Evolutionary conservation across 35 echinoderm and acorn worm genomes (phyloP), one percentile per base, ranked within the genome.

Genomic region (Hemicentrotus pulcherrimus): DNA sequence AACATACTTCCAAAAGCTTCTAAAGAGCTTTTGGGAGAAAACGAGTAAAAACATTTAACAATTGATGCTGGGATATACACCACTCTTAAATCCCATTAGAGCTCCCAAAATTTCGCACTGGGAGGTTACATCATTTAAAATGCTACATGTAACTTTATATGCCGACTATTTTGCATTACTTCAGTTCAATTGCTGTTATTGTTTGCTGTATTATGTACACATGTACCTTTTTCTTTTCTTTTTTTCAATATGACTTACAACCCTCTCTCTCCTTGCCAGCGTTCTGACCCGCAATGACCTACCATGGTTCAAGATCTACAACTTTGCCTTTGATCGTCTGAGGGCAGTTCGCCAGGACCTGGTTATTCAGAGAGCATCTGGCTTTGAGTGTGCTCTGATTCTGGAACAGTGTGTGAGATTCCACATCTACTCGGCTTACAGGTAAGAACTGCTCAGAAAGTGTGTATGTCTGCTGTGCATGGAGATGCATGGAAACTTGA

Each of bases 241-340:
- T 11, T 61, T 48, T 59, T 88, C 45, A 91, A 28, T 11, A 2
- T 78, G 6, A 78, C 65, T 18, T 78, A 45, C 19, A 78, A n/a
- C n/a, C 19, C 22, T 78, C 8, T 15, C 28, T 78, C 65, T 78
- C 19, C 28, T 95, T 18, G n/a, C 22, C 48, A 99, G 98, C 8
- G 32, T 99, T 32, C n/a, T 97, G 28, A 96, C 86, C 1, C 96
- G 96, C 46, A 94, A 4, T 31, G 97, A 99, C 94, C 31, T 90
- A 9, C 94, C 88, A 15, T 99, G 94, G 94, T 46, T 92, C 47
- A 94, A 96, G 31, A 18, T 97, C 28, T 99, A 99, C 47, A 88
- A 96, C 47, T 99, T 99, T 97, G 92, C 96, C 11, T 99, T 99
- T 97, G 98, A 99, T 85, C 94, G 98, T 22, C 48, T 97, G 4